Base-by-base conservation (phyloP, 2,888 invertebrate genomes). In the Orchestes rusci region DNA sequence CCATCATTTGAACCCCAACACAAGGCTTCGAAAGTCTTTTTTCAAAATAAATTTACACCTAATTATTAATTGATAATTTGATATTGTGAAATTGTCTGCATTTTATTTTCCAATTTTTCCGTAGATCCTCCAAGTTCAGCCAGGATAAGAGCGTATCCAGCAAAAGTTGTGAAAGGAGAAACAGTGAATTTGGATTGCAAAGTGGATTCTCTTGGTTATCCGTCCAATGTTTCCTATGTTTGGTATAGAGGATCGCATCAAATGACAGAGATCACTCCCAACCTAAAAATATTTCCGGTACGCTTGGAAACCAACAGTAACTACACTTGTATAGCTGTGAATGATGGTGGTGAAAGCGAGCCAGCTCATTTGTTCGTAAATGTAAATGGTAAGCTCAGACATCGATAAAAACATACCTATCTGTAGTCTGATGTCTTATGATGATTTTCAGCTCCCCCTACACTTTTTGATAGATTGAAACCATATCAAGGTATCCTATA, bases 81-180 rank as follows among this genome's bases (percentile, higher is more conserved):
- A n/a, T n/a, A n/a, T n/a, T n/a, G n/a, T n/a, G n/a, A n/a, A n/a
- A n/a, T n/a, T n/a, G n/a, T n/a, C n/a, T n/a, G n/a, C n/a, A n/a
- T n/a, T n/a, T n/a, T n/a, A n/a, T n/a, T n/a, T n/a, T n/a, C n/a
- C n/a, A n/a, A n/a, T n/a, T n/a, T n/a, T n/a, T n/a, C n/a, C n/a
- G n/a, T 66, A 87, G 86, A 91, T 72, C 85, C 90, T 17, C 92
- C 92, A 0, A 88, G 88, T 1, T 80, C 83, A n/a, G 87, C 91
- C 0, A 76, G 78, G 46, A 70, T 92, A 32, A 76, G 77, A 0
- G 86, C 83, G 60, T 78, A 80, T 13, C 89, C 89, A 0, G 74
- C 75, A 58, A 58, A 80, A 18, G 88, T 92, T 1, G 77, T 90
- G 30, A 93, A 94, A 65, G 86, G 85, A 52, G 82, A 82, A 53